Conservation (phyloP, 2,113 vertebrate genomes). For the Engraulis encrasicolus region DNA sequence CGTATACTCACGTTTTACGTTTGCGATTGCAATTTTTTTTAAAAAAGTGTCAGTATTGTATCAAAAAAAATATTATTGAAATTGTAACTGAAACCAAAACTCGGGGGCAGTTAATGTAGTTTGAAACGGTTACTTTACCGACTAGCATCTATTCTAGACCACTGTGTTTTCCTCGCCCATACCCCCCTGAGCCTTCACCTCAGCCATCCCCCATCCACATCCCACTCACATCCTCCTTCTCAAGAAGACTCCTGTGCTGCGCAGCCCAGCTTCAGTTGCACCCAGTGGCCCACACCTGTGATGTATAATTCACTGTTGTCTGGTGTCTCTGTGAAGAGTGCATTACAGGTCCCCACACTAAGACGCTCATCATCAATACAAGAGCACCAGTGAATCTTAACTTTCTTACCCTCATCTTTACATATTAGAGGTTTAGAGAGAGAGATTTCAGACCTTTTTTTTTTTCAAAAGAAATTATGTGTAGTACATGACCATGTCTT, state of each 20-base stretch:
- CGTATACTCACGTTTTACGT: too few species aligned
- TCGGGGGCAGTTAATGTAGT: too few species aligned
- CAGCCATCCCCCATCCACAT: neutral
- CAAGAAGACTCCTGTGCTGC: too few species aligned
- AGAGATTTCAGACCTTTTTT: neutral
- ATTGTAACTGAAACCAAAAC: neutral
- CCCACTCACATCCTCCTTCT: neutral
- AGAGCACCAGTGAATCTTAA: neutral
- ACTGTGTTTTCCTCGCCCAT: neutral
- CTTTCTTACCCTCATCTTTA: neutral
- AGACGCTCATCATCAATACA: neutral
- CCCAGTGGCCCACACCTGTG: neutral
- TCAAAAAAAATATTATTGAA: neutral
- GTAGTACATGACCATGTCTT: neutral
- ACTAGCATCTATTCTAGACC: neutral
- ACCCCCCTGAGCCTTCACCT: neutral
- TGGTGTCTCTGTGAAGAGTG: slow-evolving; percentile 9
- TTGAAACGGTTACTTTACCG: neutral
- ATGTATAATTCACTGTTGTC: slow-evolving; percentile 4
- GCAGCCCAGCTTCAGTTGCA: slow-evolving; percentile 1
- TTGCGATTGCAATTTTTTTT: too few species aligned
- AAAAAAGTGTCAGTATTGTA: too few species aligned
- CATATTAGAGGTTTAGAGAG: neutral
- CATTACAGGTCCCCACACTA: neutral
- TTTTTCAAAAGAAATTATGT: neutral